Evolutionary conservation across 2,113 vertebrate species (phyloP).

Genomic region (Podarcis raffonei): DNA sequence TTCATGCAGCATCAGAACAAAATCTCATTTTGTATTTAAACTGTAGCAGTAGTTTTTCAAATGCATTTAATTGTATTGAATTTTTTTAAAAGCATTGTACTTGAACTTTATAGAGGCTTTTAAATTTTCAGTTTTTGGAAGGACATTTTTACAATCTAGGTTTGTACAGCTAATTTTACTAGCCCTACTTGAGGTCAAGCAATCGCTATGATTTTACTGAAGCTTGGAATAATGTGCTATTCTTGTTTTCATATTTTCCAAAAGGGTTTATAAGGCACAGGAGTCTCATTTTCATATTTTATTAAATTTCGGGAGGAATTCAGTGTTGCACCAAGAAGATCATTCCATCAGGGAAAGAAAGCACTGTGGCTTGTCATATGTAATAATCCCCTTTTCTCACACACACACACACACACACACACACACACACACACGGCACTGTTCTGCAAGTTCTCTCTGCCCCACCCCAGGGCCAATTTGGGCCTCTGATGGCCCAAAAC

Average conservation of each 20-base stretch:
- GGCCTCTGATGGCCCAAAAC: not conserved
- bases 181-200: not conserved
- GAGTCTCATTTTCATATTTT: not conserved
- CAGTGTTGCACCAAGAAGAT: too few relatives aligned
- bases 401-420: too few relatives aligned
- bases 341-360: too few relatives aligned
- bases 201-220: not conserved
- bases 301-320: not conserved
- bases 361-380: too few relatives aligned
- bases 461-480: not conserved
- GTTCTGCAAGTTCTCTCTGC: too few relatives aligned
- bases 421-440: too few relatives aligned
- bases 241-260: not conserved
- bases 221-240: not conserved
- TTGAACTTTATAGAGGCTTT: not conserved
- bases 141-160: not conserved
- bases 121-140: not conserved
- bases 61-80: not conserved
- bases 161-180: not conserved
- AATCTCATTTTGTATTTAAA: not conserved
- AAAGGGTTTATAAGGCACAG: not conserved
- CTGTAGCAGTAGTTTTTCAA: not conserved
- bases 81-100: not conserved
- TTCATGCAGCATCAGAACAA: not conserved
- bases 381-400: too few relatives aligned